Evolutionary conservation across 2,113 vertebrate genomes (phyloP), one percentile per base, ranked within the genome.

Genomic region (Cyanoramphus novaezelandiae): DNA sequence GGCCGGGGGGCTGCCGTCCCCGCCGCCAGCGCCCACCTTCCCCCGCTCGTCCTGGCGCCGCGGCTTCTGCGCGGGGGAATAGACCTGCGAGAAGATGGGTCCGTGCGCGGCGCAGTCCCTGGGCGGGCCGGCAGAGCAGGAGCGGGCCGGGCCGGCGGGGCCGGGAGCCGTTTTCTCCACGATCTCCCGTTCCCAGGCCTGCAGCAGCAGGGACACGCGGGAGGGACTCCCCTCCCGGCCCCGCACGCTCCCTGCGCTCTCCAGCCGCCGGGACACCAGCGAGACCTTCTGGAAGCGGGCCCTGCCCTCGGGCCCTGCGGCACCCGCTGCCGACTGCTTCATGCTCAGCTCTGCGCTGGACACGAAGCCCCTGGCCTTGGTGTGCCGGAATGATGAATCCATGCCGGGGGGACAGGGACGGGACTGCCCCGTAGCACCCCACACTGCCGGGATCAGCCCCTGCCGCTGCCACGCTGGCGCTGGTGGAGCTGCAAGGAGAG

Each of bases 281-380:
- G 98, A 99, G 39, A 98, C 93, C 93, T 99, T 99, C 74, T 85
- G 97, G 39, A 98, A 95, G 23, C 95, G 92, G n/a, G 93, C 86
- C 41, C 93, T 97, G 75, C 67, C 62, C n/a, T 98, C 97, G 2
- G 98, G 85, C 15, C 55, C 92, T 2, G 81, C 85, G 0, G 95
- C 50, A 0, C 25, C 62, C 13, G 83, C 37, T 1, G 87, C 62
- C 1, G 49, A 41, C 41, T 91, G 98, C 37, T 85, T 98, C 78
- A 97, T 46, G 29, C 74, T 98, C 79, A 99, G 59, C 14, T 76
- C 98, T 35, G 97, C 82, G 44, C 94, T 99, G 85, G 98, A 96
- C 77, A 88, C 76, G 70, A 91, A 86, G 60, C 28, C 88, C 83
- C 92, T 13, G 49, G 83, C 10, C 77, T 70, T 25, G 94, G 49